These are phyloP conservation scores for Panthera leo DNA, from an alignment of 2,113 vertebrate species.

Conservation along the genomic window DNA sequence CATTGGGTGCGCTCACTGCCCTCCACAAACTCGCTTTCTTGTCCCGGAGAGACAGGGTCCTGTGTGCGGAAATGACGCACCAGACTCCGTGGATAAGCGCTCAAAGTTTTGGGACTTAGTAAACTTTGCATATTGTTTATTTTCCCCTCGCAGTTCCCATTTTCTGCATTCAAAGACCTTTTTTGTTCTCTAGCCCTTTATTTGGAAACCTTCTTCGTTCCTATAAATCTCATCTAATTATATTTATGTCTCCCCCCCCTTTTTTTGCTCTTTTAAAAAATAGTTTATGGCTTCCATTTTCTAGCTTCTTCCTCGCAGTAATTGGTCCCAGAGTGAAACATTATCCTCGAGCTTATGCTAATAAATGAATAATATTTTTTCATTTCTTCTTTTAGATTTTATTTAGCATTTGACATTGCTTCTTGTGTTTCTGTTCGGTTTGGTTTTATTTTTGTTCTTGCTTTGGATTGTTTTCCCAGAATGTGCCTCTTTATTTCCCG, in stretches of 20 bases:
- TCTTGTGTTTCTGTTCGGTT: slow-evolving; percentile 17
- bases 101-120: neutral
- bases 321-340: slow-evolving; percentile 69
- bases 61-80: rapidly evolving
- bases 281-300: slow-evolving; percentile 15
- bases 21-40: neutral
- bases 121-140: neutral
- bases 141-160: neutral
- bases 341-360: slow-evolving; percentile 28
- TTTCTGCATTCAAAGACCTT: neutral
- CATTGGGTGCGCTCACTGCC: rapidly evolving
- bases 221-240: slow-evolving; percentile 55
- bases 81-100: too few relatives aligned
- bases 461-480: slow-evolving; percentile 6
- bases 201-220: slow-evolving; percentile 16
- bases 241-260: neutral
- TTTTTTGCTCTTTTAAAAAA: neutral
- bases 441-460: slow-evolving; percentile 17
- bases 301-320: neutral
- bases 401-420: slow-evolving; percentile 17
- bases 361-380: slow-evolving; percentile 49
- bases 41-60: neutral
- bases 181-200: neutral
- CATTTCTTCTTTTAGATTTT: slow-evolving; percentile 38
- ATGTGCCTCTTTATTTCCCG: slow-evolving; percentile 20